Evolutionary conservation across 1,140 invertebrate species (phyloP), one percentile per base, ranked within the genome.

Genomic region (Macrobrachium rosenbergii): DNA sequence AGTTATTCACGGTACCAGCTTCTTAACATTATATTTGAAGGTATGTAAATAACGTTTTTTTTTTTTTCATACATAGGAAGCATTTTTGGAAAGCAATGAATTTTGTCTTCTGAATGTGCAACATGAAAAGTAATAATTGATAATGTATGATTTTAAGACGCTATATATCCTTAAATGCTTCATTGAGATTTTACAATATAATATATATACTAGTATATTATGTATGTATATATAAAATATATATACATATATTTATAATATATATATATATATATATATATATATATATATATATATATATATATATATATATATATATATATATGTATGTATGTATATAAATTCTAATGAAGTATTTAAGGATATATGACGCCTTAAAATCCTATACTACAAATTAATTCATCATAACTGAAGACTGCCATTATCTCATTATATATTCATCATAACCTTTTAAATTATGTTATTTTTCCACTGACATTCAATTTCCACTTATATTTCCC

Each of bases 251-350:
- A n/a, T 72, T 12, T 72, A n/a, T 72, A 21, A n/a, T 28, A 23
- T 72, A n/a, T 28, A 23, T 72, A n/a, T 72, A 23, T 72, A n/a
- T 72, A 23, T 72, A n/a, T 72, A 28, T 72, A 23, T 72, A 23
- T 72, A n/a, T 8, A 28, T 72, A n/a, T 72, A 23, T 28, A n/a
- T 72, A 23, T 72, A n/a, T 28, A 23, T 72, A n/a, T 72, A n/a
- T 28, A n/a, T 72, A 23, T 72, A 23, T 28, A 3, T 72, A n/a
- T 72, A 23, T 2, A n/a, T 72, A 10, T 72, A 6, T 28, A 6
- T 72, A 6, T 72, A n/a, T 28, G 0, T 72, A 23, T 69, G 8
- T 69, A 23, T 69, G n/a, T 23, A n/a, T 69, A 23, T 23, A 23
- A 5, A 23, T 23, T 0, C 21, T 37, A 37, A 37, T 37, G 28